phyloP scores from a whole-genome alignment of 2,113 vertebrate genomes.

The Istiophorus platypterus region DNA sequence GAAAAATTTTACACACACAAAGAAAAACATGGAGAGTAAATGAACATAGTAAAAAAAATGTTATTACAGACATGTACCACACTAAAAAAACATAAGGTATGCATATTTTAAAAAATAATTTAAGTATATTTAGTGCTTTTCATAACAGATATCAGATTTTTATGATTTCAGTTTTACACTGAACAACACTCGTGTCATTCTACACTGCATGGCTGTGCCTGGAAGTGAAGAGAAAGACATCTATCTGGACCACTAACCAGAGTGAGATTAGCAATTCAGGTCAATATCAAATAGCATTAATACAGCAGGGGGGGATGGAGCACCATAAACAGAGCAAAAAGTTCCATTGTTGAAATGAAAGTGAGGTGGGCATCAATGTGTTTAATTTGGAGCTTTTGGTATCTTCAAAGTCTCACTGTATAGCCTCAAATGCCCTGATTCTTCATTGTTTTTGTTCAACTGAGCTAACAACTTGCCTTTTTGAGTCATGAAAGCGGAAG shows the following conservation, averaged over 20 bases:
- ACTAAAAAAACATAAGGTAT: neutral
- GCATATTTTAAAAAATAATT: neutral
- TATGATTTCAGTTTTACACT: neutral
- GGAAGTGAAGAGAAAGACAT: constrained; percentile 1
- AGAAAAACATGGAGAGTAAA: neutral
- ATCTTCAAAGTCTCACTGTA: neutral
- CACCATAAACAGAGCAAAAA: constrained; percentile 26
- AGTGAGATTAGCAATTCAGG: constrained; percentile 42
- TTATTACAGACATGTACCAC: neutral
- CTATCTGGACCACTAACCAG: constrained; percentile 26
- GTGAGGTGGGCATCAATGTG: neutral
- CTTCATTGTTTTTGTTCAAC: constrained; percentile 24
- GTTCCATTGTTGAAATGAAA: constrained; percentile 32
- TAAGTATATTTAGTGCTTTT: neutral
- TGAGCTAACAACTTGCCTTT: constrained; percentile 21
- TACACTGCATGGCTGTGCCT: neutral
- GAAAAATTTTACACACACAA: neutral
- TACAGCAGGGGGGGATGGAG: constrained; percentile 32
- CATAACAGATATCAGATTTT: neutral
- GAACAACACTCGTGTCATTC: neutral
- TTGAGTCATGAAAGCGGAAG: constrained; percentile 16
- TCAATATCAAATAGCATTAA: constrained; percentile 53
- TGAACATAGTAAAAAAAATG: neutral
- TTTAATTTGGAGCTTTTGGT: neutral
- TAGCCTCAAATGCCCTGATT: neutral